Conservation (phyloP, 2,888 invertebrate species). For the Polydrusus pterygomalis region DNA sequence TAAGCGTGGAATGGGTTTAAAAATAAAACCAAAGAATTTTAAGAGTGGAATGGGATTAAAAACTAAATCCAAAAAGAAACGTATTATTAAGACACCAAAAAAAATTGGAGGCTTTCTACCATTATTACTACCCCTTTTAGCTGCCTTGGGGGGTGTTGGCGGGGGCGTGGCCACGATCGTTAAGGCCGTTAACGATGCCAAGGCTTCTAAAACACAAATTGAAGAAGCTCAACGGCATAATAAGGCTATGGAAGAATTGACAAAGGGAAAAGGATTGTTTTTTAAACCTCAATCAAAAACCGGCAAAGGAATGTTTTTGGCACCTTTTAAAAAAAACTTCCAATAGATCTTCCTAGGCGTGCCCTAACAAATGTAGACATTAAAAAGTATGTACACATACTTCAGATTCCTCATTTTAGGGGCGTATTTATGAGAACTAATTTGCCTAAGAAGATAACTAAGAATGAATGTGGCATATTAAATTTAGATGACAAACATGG, state of each 20-base stretch:
- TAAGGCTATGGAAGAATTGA: constrained; percentile 58
- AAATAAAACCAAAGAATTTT: background rate
- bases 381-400: constrained; percentile 39
- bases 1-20: no score
- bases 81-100: constrained; percentile 4
- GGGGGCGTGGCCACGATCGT: constrained; percentile 54
- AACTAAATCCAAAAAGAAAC: background rate
- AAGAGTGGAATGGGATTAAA: background rate
- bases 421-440: constrained; percentile 58
- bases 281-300: background rate
- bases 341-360: constrained; percentile 8
- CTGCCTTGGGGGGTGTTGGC: constrained; percentile 35
- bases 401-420: constrained; percentile 54
- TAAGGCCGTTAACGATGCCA: constrained; percentile 59
- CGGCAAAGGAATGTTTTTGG: background rate
- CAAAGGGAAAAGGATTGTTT: constrained; percentile 53
- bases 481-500: constrained; percentile 45
- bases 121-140: background rate
- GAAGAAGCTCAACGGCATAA: constrained; percentile 60
- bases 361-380: constrained; percentile 44
- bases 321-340: constrained; percentile 5
- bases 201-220: constrained; percentile 55
- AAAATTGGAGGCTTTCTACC: background rate
- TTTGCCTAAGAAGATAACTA: constrained; percentile 31
- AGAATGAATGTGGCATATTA: constrained; percentile 33